A percentile compares a stretch with the other conserved stretches of the same genome.
Conservation (phyloP, 1,140 invertebrate species). For the Drosophila jambulina region DNA sequence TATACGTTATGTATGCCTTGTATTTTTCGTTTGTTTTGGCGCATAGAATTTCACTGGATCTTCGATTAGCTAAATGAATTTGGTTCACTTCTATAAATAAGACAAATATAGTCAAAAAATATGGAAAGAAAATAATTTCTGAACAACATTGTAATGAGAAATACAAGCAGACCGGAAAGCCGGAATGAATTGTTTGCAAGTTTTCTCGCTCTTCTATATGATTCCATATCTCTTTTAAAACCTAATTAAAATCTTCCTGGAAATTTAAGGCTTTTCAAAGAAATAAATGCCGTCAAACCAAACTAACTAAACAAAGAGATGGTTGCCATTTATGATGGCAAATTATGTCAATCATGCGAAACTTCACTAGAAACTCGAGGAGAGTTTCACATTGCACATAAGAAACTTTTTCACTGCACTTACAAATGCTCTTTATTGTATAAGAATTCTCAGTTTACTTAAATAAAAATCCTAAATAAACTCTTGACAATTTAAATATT, state of each 20-base stretch:
- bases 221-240: not conserved
- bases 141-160: constrained; percentile 5
- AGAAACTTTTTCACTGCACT: not conserved
- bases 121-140: not conserved
- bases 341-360: constrained; percentile 2
- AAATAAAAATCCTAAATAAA: not conserved
- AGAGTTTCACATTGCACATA: no score
- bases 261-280: no score
- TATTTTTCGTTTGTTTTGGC: constrained; percentile 8
- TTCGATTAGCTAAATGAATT: constrained; percentile 14
- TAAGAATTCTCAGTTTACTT: not conserved
- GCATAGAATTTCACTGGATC: not conserved
- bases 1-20: constrained; percentile 7
- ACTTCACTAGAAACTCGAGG: not conserved
- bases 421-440: rapidly evolving
- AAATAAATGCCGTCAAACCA: not conserved
- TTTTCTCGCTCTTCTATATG: not conserved
- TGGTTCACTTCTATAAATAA: constrained; percentile 41
- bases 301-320: not conserved
- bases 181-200: not conserved
- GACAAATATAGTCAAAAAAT: constrained; percentile 6
- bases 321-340: not conserved
- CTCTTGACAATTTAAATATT: not conserved
- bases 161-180: not conserved
- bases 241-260: not conserved